Evolutionary conservation across 2,888 invertebrate species (phyloP), one percentile per base, ranked within the genome.

Genomic region (Melipona beecheii): DNA sequence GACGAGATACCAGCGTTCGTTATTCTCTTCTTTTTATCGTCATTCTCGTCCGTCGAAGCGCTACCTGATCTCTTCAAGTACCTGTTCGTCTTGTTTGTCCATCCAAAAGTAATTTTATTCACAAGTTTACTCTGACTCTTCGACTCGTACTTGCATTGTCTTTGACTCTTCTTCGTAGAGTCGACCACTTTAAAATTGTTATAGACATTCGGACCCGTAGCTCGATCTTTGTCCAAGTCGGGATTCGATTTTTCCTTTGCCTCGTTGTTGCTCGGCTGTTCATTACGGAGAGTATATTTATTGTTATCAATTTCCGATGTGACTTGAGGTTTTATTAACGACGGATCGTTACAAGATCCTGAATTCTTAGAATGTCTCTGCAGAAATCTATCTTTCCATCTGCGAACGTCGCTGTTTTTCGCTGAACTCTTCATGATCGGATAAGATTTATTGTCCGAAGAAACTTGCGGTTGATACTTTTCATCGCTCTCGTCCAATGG

Each of bases 401-500:
- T 60, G 2, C 21, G 50, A 27, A 4, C 19, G 9, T 9, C 17
- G 4, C 21, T 52, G 4, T 65, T 36, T 15, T n/a, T 78, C 2
- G 17, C 24, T 60, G 54, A 19, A 4, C 19, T 36, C 21, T 21
- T 5, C 19, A 0, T 2, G 6, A 17, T 52, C 27, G 19, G 11
- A 21, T 11, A 31, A 2, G 13, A 54, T 9, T n/a, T 68, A n/a
- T 17, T 43, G 2, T 21, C 13, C 15, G 19, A 65, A 27, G 21
- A 19, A 19, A 17, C 13, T 31, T 64, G 64, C 9, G n/a, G 36
- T 13, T 74, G 73, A 21, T 68, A 17, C 9, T 73, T 36, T 31
- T 50, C 24, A 27, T 82, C 60, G 13, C 24, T 24, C 15, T 81
- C 68, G 3, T 78, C 74, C 62, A 82, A 31, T 6, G 86, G 62